Evolutionary conservation across 2,888 invertebrate genomes (phyloP), one percentile per base, ranked within the genome.

Genomic region (Orthosia incerta): DNA sequence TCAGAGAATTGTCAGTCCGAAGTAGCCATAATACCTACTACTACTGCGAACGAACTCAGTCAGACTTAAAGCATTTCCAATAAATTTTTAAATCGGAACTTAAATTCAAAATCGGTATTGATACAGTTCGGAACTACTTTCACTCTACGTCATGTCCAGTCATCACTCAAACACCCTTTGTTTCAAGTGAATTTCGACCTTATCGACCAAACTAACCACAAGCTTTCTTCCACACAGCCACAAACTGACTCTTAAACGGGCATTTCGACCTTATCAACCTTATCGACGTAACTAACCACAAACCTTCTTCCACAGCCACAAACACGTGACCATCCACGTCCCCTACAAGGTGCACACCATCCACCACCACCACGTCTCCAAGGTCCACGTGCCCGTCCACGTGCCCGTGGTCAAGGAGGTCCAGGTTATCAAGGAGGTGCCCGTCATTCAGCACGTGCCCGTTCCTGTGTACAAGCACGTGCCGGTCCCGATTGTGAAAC

Each of bases 321-420:
- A 96, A 80, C 95, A 95, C 87, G 94, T 96, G 7, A 95, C 93
- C 26, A 96, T 96, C 90, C 96, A 96, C 90, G 96, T 96, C 1
- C 96, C 96, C 0, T 96, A 96, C 93, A 96, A 96, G 82, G 88
- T 96, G 53, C 95, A 95, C 87, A 96, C 95, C 2, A 89, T 95
- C 85, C 96, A 96, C 84, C 96, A 96, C 78, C 96, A 96, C 89
- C 96, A 96, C 91, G 95, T 95, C 3, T 91, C 92, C n/a, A 96
- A 95, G 78, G 93, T 95, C 0, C 94, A 92, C 64, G 91, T 93
- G 0, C 95, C 95, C 0, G 93, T 94, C 0, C 95, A 95, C 80
- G 95, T 95, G 9, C 95, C 95, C 0, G 95, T 96, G 0, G 90
- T 95, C 20, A 96, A 96, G 64, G 95, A 96, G 67, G 95, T 96